phyloP scores from a whole-genome alignment of 53 echinoderm and acorn worm genomes.

The Hippasteria phrygiana region DNA sequence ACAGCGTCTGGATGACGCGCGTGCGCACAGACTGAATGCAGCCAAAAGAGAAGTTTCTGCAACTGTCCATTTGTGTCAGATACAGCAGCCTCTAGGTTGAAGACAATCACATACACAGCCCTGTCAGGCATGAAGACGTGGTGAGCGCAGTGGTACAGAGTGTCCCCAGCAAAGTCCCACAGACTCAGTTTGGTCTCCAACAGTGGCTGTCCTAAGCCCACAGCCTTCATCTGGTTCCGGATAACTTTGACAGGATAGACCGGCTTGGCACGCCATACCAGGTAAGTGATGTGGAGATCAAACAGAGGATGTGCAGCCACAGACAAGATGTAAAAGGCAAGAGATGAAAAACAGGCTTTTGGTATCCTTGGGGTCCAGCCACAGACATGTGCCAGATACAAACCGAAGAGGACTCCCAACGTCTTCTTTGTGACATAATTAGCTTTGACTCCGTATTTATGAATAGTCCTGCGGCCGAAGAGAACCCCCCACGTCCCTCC shows the following conservation, averaged over 20 bases:
- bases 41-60: conserved; percentile 45
- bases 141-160: conserved; percentile 11
- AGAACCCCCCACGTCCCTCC: conserved; percentile 12
- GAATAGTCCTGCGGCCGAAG: conserved; percentile 24
- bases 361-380: conserved; percentile 28
- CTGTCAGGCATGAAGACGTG: conserved; percentile 21
- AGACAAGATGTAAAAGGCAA: conserved; percentile 10
- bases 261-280: conserved; percentile 18
- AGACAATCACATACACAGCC: conserved; percentile 57
- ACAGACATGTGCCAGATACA: conserved; percentile 2
- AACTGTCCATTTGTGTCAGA: conserved; percentile 26
- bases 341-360: neutral
- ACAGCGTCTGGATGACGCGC: conserved; percentile 27
- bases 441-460: conserved; percentile 33
- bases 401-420: neutral
- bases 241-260: conserved; percentile 36
- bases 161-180: conserved; percentile 68
- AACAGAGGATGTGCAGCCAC: conserved; percentile 17
- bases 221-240: conserved; percentile 36
- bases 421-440: conserved; percentile 31
- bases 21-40: conserved; percentile 62
- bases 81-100: conserved; percentile 49
- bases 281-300: conserved; percentile 27
- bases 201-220: conserved; percentile 11
- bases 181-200: conserved; percentile 61